A percentile compares a stretch with the other conserved stretches of the same genome.
These are phyloP conservation scores for Trissonchulus latispiculum DNA, from an alignment of 2,888 invertebrate species.

Conservation along the genomic window DNA sequence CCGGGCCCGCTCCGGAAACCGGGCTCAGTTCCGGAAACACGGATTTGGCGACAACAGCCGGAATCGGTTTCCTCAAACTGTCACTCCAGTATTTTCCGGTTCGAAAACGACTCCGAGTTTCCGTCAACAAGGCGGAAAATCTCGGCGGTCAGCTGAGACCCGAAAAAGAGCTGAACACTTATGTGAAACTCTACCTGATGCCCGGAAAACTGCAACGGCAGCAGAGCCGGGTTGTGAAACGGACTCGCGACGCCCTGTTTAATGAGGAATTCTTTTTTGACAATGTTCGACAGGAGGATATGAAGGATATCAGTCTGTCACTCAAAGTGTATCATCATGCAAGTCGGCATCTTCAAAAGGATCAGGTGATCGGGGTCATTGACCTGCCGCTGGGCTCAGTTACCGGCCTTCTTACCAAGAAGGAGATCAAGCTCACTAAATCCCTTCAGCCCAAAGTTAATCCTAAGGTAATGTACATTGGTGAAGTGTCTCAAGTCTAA, in stretches of 20 bases:
- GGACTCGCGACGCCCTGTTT: constrained; percentile 45
- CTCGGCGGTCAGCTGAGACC: constrained; percentile 43
- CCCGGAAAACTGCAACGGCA: constrained; percentile 48
- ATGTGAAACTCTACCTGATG: constrained; percentile 45
- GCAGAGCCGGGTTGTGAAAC: constrained; percentile 41
- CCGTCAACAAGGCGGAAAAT: constrained; percentile 40
- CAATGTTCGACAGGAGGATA: constrained; percentile 37
- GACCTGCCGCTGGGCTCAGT: constrained; percentile 35
- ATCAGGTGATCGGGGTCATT: neutral
- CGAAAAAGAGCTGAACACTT: constrained; percentile 44
- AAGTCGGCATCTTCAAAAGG: constrained; percentile 34
- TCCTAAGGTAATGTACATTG: too few species aligned
- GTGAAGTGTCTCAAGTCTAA: too few species aligned
- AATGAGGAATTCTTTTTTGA: constrained; percentile 44
- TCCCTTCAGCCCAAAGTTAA: constrained; percentile 33
- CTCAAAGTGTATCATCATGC: constrained; percentile 45
- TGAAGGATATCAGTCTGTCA: constrained; percentile 42
- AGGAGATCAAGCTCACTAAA: constrained; percentile 14
- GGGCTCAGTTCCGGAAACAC: too few species aligned
- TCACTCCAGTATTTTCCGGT: constrained; percentile 47
- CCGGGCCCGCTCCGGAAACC: too few species aligned
- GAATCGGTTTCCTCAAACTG: constrained; percentile 29
- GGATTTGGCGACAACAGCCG: too few species aligned
- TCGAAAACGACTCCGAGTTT: constrained; percentile 45
- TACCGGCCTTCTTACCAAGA: constrained; percentile 18